Evolutionary conservation across 2,888 invertebrate genomes (phyloP).

Genomic region (Encarsia formosa): DNA sequence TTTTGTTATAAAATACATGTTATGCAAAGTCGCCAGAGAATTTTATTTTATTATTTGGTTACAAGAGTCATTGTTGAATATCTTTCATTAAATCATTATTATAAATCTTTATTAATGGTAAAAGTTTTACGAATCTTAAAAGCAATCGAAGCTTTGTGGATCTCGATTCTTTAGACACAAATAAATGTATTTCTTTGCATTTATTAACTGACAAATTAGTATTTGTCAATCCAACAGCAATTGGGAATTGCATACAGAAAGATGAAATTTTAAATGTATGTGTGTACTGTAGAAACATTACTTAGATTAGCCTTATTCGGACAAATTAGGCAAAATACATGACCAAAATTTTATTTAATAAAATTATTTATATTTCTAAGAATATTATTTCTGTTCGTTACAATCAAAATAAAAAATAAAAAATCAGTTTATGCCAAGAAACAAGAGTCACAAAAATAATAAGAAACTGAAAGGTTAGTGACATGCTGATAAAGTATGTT

Average conservation of each 20-base stretch:
- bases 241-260: constrained; percentile 18
- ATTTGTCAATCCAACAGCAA: constrained; percentile 2
- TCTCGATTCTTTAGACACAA: constrained; percentile 19
- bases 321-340: constrained; percentile 12
- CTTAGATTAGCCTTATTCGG: constrained; percentile 21
- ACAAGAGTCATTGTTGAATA: constrained; percentile 15
- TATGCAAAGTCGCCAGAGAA: neutral
- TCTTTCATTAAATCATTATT: constrained; percentile 16
- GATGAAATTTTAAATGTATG: constrained; percentile 19
- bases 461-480: too few relatives aligned
- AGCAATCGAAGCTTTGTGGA: constrained; percentile 18
- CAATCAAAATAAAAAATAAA: constrained; percentile 1
- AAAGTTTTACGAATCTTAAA: constrained; percentile 13
- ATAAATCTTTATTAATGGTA: constrained; percentile 9
- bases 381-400: constrained; percentile 4
- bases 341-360: constrained; percentile 1
- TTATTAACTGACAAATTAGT: constrained; percentile 14
- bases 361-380: constrained; percentile 5
- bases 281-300: constrained; percentile 26
- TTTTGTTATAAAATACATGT: constrained; percentile 1
- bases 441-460: too few relatives aligned
- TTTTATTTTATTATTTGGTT: constrained; percentile 15
- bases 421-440: too few relatives aligned
- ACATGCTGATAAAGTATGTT: neutral
- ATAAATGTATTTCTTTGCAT: constrained; percentile 26